Percentiles rank a stretch among this genome's conserved stretches.
Evolutionary conservation across 2,113 vertebrate genomes (phyloP).

Genomic region (Lasiurus borealis): DNA sequence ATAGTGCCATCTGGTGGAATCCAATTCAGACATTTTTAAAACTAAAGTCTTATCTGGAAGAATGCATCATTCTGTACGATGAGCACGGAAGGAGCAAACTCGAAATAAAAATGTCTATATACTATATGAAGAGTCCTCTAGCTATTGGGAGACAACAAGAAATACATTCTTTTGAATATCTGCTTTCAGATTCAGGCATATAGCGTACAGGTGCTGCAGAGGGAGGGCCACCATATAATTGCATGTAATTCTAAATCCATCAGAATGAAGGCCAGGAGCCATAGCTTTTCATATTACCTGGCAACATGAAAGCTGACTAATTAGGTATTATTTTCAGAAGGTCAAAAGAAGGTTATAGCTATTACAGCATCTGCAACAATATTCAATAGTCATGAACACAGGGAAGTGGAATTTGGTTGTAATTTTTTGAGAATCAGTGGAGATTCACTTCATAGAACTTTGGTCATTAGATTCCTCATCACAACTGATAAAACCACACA

Average conservation of each 20-base stretch:
- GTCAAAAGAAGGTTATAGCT: background rate
- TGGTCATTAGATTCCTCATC: background rate
- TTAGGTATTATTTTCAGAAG: slow-evolving; percentile 5
- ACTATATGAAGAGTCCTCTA: background rate
- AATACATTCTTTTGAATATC: background rate
- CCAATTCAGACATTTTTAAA: slow-evolving; percentile 31
- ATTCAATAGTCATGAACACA: slow-evolving; percentile 12
- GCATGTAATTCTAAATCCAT: background rate
- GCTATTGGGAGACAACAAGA: background rate
- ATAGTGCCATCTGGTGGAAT: slow-evolving; percentile 80
- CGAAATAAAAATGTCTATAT: slow-evolving; percentile 5
- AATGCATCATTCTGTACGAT: background rate
- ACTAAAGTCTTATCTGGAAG: background rate
- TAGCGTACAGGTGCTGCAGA: background rate
- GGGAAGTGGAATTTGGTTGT: slow-evolving; percentile 32
- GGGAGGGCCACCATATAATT: background rate
- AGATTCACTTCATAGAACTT: background rate
- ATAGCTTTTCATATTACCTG: slow-evolving; percentile 4
- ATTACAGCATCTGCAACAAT: slow-evolving; percentile 15
- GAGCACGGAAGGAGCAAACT: slow-evolving; percentile 17
- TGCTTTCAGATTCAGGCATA: background rate
- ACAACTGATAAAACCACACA: background rate
- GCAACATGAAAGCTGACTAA: slow-evolving; percentile 26
- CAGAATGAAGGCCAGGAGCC: slow-evolving; percentile 3
- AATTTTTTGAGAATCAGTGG: background rate